Percentiles rank a stretch among this genome's conserved stretches.
Evolutionary conservation across 1,140 invertebrate species (phyloP).

Genomic region (Melipona quadrifasciata): DNA sequence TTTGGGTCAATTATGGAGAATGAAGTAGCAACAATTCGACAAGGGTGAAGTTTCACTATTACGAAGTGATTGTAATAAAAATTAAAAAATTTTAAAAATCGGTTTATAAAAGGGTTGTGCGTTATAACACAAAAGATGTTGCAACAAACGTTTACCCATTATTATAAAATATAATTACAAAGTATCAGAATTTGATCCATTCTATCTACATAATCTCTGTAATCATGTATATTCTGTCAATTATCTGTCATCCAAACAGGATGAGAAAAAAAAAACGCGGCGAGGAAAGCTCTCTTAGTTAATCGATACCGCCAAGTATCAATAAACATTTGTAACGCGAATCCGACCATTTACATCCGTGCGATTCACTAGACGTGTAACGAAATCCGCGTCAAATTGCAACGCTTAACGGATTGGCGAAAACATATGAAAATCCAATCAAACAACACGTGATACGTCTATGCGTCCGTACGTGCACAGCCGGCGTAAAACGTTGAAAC

Average conservation of each 20-base stretch:
- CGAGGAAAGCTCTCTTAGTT: neutral
- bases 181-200: neutral
- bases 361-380: neutral
- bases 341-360: neutral
- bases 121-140: too few species aligned
- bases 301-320: neutral
- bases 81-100: too few species aligned
- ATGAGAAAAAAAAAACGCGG: neutral
- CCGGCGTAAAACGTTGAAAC: neutral
- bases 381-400: neutral
- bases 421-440: conserved; percentile 35
- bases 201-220: neutral
- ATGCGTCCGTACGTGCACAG: too few species aligned
- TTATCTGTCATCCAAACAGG: neutral
- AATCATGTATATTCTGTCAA: neutral
- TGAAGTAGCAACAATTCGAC: neutral
- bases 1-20: neutral
- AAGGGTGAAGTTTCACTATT: neutral
- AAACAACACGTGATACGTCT: neutral
- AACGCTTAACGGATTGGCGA: neutral
- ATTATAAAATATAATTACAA: too few species aligned
- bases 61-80: too few species aligned
- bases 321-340: neutral
- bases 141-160: too few species aligned
- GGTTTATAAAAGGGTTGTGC: too few species aligned